Evolutionary conservation across 2,797 vertebrate genomes (phyloP).

Genomic region (Lates japonicus): DNA sequence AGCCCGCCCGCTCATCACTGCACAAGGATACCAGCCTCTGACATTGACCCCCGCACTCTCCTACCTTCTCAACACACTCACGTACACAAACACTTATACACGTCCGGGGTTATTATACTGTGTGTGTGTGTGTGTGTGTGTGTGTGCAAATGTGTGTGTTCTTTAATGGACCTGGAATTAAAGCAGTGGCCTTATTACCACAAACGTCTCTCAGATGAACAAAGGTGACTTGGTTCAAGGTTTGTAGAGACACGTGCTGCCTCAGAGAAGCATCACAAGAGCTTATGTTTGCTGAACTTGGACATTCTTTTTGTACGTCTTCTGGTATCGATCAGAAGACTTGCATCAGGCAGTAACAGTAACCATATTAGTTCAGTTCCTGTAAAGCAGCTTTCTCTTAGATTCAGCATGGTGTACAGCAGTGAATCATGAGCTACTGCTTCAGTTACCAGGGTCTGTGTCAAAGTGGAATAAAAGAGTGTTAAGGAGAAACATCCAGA

Average conservation of each 20-base stretch:
- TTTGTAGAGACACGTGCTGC: conserved; percentile 7
- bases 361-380: too few relatives aligned
- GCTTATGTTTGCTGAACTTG: not conserved
- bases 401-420: not conserved
- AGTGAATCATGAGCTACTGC: too few relatives aligned
- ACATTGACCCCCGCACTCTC: conserved; percentile 67
- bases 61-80: conserved; percentile 25
- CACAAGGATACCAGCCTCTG: conserved; percentile 70
- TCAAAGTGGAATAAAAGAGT: too few relatives aligned
- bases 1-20: conserved; percentile 61
- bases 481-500: too few relatives aligned
- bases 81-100: conserved; percentile 4
- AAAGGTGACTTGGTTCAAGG: conserved; percentile 58
- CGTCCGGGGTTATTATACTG: conserved; percentile 19
- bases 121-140: not conserved
- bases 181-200: conserved; percentile 46
- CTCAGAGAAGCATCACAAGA: not conserved
- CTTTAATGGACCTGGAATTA: conserved; percentile 45
- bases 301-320: not conserved
- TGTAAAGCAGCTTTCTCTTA: not conserved
- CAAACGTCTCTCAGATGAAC: conserved; percentile 24
- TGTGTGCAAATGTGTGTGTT: conserved; percentile 13
- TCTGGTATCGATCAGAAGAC: not conserved
- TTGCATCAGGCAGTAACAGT: not conserved
- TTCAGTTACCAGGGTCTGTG: too few relatives aligned